phyloP scores from a whole-genome alignment of 2,797 vertebrate genomes.

The Apodemus agrarius region DNA sequence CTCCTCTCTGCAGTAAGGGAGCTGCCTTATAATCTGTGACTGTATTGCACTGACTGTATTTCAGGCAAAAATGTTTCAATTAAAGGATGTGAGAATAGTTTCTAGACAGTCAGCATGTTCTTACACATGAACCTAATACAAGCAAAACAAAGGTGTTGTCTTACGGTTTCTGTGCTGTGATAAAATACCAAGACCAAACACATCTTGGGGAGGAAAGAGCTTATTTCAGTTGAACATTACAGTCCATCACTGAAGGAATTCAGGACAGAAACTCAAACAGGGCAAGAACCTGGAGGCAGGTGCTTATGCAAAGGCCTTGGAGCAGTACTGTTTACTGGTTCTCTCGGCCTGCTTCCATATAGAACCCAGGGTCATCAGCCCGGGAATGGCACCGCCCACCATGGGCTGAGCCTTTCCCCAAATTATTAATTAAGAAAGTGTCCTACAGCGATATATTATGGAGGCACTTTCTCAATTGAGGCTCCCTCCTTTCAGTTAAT shows the following conservation, averaged over 20 bases:
- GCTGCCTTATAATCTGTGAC: background rate
- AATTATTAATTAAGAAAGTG: background rate
- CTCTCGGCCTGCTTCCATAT: background rate
- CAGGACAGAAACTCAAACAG: background rate
- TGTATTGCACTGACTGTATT: background rate
- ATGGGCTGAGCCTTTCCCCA: background rate
- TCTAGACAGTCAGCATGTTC: background rate
- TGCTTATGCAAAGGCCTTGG: background rate
- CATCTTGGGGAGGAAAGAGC: background rate
- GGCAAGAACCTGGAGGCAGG: background rate
- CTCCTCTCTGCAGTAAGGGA: background rate
- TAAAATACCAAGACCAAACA: background rate
- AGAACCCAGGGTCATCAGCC: background rate
- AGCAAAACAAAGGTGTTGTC: background rate
- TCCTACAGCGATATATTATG: background rate
- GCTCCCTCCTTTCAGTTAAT: background rate
- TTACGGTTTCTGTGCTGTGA: background rate
- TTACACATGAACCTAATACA: background rate
- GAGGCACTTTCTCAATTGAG: background rate
- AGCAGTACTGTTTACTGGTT: background rate
- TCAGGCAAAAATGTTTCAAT: background rate
- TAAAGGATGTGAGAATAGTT: background rate
- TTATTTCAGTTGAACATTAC: background rate
- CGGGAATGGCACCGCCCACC: background rate
- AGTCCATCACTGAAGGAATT: no score